phyloP scores from a whole-genome alignment of 2,797 vertebrate genomes.

The Poecilia gillii region DNA sequence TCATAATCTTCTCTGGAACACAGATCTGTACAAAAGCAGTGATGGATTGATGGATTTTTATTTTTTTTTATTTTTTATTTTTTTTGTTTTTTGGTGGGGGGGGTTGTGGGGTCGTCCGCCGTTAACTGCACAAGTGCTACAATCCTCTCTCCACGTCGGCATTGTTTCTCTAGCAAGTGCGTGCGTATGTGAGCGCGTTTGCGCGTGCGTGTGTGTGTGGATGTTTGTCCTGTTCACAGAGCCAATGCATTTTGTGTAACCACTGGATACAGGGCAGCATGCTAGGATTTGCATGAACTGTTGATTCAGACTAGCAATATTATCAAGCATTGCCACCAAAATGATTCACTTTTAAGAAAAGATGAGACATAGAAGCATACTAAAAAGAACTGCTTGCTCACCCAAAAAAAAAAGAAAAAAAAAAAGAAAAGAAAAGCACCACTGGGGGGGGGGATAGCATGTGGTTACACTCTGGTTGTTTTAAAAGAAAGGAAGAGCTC shows the following conservation, averaged over 20 bases:
- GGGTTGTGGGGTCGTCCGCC: slow-evolving; percentile 67
- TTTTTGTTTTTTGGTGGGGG: too few relatives aligned
- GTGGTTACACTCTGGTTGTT: slow-evolving; percentile 68
- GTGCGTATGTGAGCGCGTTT: slow-evolving; percentile 38
- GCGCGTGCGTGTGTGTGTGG: slow-evolving; percentile 35
- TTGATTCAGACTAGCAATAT: slow-evolving; percentile 89
- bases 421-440: slow-evolving; percentile 47
- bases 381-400: slow-evolving; percentile 74
- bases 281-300: slow-evolving; percentile 84
- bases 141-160: slow-evolving; percentile 70
- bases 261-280: slow-evolving; percentile 84
- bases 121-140: slow-evolving; percentile 79
- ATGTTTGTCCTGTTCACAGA: slow-evolving; percentile 80
- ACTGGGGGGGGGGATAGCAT: slow-evolving; percentile 62
- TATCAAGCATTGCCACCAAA: slow-evolving; percentile 83
- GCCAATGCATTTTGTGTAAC: slow-evolving; percentile 80
- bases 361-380: slow-evolving; percentile 57
- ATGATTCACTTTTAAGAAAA: slow-evolving; percentile 72
- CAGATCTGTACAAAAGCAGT: slow-evolving; percentile 69
- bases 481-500: slow-evolving; percentile 48
- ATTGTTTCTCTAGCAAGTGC: slow-evolving; percentile 71
- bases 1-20: slow-evolving; percentile 64
- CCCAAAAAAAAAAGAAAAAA: slow-evolving; percentile 39
- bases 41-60: slow-evolving; percentile 60
- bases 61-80: slow-evolving; percentile 38